Conservation (phyloP, 2,113 vertebrate species). For the Mormyrus iriodes region DNA sequence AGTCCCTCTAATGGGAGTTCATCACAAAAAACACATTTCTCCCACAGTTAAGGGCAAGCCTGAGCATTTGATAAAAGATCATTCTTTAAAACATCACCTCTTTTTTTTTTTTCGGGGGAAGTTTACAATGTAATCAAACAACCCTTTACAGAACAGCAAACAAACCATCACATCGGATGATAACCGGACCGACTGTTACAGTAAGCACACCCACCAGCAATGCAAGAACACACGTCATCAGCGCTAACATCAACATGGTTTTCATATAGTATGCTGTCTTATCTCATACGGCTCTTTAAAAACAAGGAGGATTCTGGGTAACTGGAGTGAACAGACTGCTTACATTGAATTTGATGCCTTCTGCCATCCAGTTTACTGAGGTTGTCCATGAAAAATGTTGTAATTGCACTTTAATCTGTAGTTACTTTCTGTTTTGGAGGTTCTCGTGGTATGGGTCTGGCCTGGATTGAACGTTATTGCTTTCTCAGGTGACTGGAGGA, state of each 20-base stretch:
- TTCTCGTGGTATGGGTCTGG: conserved; percentile 8
- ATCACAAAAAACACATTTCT: neutral
- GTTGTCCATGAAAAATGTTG: conserved; percentile 38
- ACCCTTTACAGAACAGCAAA: conserved; percentile 24
- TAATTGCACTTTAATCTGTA: conserved; percentile 61
- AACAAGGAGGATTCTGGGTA: neutral
- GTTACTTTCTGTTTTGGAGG: conserved; percentile 35
- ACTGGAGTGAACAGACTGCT: neutral
- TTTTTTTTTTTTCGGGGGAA: neutral
- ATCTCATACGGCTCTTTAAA: neutral
- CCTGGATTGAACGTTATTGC: conserved; percentile 29
- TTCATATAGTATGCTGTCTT: neutral
- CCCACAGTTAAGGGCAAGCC: neutral
- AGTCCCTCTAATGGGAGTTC: neutral
- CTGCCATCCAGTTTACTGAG: conserved; percentile 37
- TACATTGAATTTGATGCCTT: neutral
- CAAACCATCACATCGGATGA: conserved; percentile 3
- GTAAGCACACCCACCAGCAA: conserved; percentile 15
- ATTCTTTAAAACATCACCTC: conserved; percentile 2
- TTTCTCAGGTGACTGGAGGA: neutral
- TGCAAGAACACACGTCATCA: conserved; percentile 10
- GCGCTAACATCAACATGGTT: neutral
- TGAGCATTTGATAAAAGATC: neutral
- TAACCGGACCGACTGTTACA: conserved; percentile 8
- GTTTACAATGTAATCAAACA: conserved; percentile 16